Base-by-base conservation (phyloP, 2,113 vertebrate genomes). In the Oncorhynchus tshawytscha region DNA sequence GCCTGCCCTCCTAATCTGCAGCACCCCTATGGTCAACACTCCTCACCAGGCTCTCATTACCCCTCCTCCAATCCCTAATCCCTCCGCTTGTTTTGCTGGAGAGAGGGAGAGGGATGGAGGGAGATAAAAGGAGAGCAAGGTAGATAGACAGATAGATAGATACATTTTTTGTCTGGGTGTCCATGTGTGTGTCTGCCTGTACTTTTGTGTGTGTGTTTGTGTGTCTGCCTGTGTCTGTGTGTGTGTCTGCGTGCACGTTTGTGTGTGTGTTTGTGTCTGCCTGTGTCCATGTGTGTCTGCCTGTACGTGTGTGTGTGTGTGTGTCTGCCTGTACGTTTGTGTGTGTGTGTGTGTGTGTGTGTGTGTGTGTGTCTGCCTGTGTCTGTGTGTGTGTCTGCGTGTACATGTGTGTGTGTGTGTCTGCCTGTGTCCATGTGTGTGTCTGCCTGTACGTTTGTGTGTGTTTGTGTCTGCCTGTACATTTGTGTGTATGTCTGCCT, bases 41-140 rank as follows among this genome's bases (percentile, higher is more conserved):
- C 84, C 80, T 90, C 91, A 91, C 89, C 90, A 92, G 90, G 89
- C 91, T 91, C 87, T 88, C 85, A 92, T 91, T 93, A 92, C 87
- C 74, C 78, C 72, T 86, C 87, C 87, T 79, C 88, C 89, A 89
- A 91, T 88, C 90, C 88, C 72, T 91, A 92, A 92, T 91, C 90
- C 91, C 89, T 91, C 78, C 78, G 90, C 91, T 92, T 92, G 90
- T 92, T 92, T 92, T 92, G 86, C 86, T 85, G 81, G 89, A 92
- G 86, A 90, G 74, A 31, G 66, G 67, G 67, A 76, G 13, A 34
- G 29, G 31, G 27, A n/a, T 25, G 22, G 68, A 15, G n/a, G 45
- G 45, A 67, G 73, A 57, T 15, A 20, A 20, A 34, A 34, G 34
- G 34, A 34, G 34, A 34, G 34, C 34, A 34, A 34, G 6, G 6